A percentile compares a stretch with the other conserved stretches of the same genome.
Evolutionary conservation across 2,797 vertebrate genomes (phyloP).

Genomic region (Neoniphon sammara): DNA sequence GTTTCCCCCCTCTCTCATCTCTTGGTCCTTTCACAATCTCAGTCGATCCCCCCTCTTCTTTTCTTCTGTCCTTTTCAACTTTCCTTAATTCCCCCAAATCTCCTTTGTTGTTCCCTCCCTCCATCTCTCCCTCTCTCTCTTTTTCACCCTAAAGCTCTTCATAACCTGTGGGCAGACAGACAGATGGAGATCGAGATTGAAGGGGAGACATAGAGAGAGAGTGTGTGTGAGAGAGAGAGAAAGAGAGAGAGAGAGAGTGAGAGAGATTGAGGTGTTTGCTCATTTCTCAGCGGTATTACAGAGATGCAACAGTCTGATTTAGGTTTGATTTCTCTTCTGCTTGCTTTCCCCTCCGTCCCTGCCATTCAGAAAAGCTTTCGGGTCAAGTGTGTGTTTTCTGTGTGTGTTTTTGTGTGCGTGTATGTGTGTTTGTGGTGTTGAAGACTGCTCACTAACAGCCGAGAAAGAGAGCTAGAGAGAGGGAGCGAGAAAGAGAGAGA

Average conservation of each 20-base stretch:
- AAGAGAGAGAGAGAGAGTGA: background rate
- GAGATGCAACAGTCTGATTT: constrained; percentile 34
- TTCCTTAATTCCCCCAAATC: constrained; percentile 43
- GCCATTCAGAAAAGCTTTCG: constrained; percentile 88
- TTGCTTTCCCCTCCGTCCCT: constrained; percentile 14
- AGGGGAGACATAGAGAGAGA: constrained; percentile 5
- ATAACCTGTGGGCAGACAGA: constrained; percentile 39
- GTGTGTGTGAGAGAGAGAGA: constrained; percentile 9
- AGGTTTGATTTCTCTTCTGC: constrained; percentile 36
- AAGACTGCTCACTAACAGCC: constrained; percentile 72
- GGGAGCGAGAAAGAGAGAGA: constrained; percentile 56
- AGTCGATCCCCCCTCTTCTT: constrained; percentile 12
- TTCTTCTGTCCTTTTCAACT: constrained; percentile 41
- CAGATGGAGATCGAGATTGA: constrained; percentile 22
- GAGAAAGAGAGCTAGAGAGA: constrained; percentile 39
- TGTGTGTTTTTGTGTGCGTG: constrained; percentile 11
- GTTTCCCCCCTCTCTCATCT: background rate
- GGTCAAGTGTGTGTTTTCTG: constrained; percentile 83
- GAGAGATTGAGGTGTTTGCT: constrained; percentile 4
- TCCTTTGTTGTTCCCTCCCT: background rate
- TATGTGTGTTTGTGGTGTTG: constrained; percentile 57
- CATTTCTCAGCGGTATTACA: constrained; percentile 23
- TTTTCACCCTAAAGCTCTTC: constrained; percentile 3
- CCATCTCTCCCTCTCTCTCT: background rate
- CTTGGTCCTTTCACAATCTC: constrained; percentile 29